These are phyloP conservation scores for Corythoichthys intestinalis DNA, from an alignment of 2,113 vertebrate genomes.

Conservation along the genomic window DNA sequence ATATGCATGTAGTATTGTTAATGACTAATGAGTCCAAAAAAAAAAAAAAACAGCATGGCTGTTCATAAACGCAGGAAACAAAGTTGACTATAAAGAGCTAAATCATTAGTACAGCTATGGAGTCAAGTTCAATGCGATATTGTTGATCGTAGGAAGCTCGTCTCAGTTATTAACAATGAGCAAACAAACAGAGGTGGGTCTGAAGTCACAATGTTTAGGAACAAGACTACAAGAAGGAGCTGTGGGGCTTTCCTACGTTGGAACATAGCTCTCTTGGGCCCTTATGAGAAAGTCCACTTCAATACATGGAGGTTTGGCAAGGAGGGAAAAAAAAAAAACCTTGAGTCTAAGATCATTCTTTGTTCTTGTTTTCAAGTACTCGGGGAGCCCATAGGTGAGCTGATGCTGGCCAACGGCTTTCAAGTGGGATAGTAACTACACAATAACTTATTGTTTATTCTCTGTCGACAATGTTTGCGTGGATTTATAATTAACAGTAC, in stretches of 20 bases:
- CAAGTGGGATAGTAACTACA: slow-evolving; percentile 32
- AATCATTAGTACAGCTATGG: slow-evolving; percentile 41
- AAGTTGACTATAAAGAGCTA: slow-evolving; percentile 60
- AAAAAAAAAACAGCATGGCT: slow-evolving; percentile 42
- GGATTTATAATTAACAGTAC: slow-evolving; percentile 19
- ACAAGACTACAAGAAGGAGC: slow-evolving; percentile 58
- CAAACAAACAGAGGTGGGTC: slow-evolving; percentile 68
- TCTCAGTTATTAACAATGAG: slow-evolving; percentile 69
- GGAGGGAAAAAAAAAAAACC: slow-evolving; percentile 21
- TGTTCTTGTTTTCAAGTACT: slow-evolving; percentile 59
- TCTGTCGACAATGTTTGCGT: slow-evolving; percentile 14
- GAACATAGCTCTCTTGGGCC: slow-evolving; percentile 32
- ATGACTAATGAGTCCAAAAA: slow-evolving; percentile 40
- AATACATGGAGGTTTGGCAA: slow-evolving; percentile 57
- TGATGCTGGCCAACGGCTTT: slow-evolving; percentile 26
- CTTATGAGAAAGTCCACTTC: slow-evolving; percentile 52
- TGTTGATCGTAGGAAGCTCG: slow-evolving; percentile 75
- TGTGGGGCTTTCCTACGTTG: slow-evolving; percentile 61
- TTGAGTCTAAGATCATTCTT: slow-evolving; percentile 56
- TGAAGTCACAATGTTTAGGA: slow-evolving; percentile 26
- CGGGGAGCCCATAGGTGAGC: slow-evolving; percentile 41
- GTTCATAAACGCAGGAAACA: slow-evolving; percentile 70
- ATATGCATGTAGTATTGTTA: slow-evolving; percentile 59
- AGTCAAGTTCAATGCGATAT: slow-evolving; percentile 74
- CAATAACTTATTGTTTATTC: slow-evolving; percentile 23